Evolutionary conservation across 2,797 vertebrate genomes (phyloP).

Genomic region (Pelobates cultripes): DNA sequence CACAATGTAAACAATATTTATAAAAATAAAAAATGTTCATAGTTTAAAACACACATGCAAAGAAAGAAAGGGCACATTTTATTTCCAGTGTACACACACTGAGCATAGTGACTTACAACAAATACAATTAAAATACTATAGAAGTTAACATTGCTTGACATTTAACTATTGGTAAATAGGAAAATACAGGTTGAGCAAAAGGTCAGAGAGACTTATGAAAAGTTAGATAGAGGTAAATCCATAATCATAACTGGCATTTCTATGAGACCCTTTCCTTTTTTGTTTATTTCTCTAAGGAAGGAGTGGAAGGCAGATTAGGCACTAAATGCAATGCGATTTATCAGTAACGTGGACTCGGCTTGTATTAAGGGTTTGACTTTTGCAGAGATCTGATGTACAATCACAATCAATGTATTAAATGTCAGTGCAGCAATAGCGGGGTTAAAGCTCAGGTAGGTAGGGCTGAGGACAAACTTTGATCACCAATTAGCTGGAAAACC

Average conservation of each 20-base stretch:
- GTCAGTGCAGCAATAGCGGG: slow-evolving; percentile 17
- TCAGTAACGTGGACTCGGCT: slow-evolving; percentile 35
- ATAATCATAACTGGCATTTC: slow-evolving; percentile 45
- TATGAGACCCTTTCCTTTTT: slow-evolving; percentile 20
- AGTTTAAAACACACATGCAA: no score
- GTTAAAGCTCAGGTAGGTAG: neutral
- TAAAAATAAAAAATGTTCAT: no score
- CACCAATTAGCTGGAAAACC: no score
- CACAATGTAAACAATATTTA: no score
- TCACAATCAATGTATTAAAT: slow-evolving; percentile 41
- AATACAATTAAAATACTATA: neutral
- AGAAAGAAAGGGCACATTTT: no score
- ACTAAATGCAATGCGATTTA: slow-evolving; percentile 23
- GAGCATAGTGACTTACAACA: neutral
- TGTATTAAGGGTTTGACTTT: neutral
- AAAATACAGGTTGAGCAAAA: slow-evolving; percentile 10
- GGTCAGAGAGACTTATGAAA: slow-evolving; percentile 11
- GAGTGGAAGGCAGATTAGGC: slow-evolving; percentile 31
- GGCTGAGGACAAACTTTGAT: no score
- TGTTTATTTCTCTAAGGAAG: slow-evolving; percentile 36
- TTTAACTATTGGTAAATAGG: slow-evolving; percentile 13
- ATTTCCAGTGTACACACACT: no score
- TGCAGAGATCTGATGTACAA: slow-evolving; percentile 7
- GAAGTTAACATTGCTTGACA: neutral
- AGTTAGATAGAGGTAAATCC: slow-evolving; percentile 18